Percentiles rank a stretch among this genome's conserved stretches.
phyloP scores from a whole-genome alignment of 2,797 vertebrate genomes.

The Microctenopoma stevenorrisi region DNA sequence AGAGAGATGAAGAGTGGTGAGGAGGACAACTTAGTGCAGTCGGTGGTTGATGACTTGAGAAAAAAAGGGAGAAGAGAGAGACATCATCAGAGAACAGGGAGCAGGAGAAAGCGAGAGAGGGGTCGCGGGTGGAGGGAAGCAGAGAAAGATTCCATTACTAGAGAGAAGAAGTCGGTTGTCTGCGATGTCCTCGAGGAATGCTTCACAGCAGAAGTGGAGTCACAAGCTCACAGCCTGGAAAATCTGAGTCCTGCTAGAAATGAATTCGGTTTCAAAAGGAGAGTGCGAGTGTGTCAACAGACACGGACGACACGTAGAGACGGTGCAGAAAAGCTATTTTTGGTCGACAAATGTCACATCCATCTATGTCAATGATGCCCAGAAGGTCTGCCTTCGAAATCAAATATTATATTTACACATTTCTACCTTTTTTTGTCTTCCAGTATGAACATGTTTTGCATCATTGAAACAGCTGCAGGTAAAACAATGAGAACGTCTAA shows the following conservation, averaged over 20 bases:
- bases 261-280: constrained; percentile 56
- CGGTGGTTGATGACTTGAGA: constrained; percentile 72
- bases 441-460: neutral
- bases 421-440: neutral
- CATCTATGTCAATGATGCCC: neutral
- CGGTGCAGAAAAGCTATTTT: constrained; percentile 14
- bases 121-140: constrained; percentile 57
- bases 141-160: constrained; percentile 66
- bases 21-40: constrained; percentile 67
- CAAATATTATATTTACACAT: neutral
- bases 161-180: constrained; percentile 59
- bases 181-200: constrained; percentile 60
- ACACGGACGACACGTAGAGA: constrained; percentile 15
- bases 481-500: neutral
- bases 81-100: constrained; percentile 57
- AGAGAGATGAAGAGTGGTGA: constrained; percentile 61
- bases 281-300: constrained; percentile 37
- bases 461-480: neutral
- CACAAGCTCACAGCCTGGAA: constrained; percentile 58
- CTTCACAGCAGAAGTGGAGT: constrained; percentile 57
- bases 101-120: constrained; percentile 29
- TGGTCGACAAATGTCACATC: constrained; percentile 18
- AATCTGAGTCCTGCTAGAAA: constrained; percentile 51
- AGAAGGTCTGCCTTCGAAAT: neutral
- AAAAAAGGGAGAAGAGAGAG: constrained; percentile 54